Conservation (phyloP, 2,797 vertebrate genomes). For the Anabas testudineus region DNA sequence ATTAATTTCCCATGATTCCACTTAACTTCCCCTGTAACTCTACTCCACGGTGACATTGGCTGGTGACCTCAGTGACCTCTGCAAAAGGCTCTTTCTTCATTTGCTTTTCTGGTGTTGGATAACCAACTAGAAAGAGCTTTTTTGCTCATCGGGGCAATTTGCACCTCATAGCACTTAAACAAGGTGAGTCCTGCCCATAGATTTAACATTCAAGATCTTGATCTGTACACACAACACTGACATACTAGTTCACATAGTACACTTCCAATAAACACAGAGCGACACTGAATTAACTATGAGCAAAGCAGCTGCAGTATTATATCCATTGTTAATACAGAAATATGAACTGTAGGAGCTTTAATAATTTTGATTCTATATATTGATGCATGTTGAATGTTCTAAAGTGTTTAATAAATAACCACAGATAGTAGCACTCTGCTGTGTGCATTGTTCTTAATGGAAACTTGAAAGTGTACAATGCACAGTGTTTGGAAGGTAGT, state of each 20-base stretch:
- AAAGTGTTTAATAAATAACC: neutral
- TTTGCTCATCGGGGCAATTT: neutral
- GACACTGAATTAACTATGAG: neutral
- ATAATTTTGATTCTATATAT: neutral
- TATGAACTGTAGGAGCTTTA: neutral
- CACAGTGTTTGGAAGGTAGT: neutral
- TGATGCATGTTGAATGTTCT: neutral
- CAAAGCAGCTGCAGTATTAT: neutral
- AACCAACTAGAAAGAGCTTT: too few species aligned
- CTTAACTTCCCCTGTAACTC: neutral
- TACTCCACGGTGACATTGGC: neutral
- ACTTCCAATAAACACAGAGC: too few species aligned
- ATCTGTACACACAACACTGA: too few species aligned
- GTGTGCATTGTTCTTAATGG: neutral
- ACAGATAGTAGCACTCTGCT: neutral
- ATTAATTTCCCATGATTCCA: neutral
- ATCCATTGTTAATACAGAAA: too few species aligned
- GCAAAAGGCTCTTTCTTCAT: neutral
- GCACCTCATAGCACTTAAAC: too few species aligned
- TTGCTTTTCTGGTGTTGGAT: too few species aligned
- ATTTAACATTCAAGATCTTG: too few species aligned
- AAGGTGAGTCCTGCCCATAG: too few species aligned
- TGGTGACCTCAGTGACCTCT: neutral
- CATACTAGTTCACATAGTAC: too few species aligned
- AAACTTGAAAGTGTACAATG: neutral